Evolutionary conservation across 2,797 vertebrate genomes (phyloP), one percentile per base, ranked within the genome.

Genomic region (Cryptoprocta ferox): DNA sequence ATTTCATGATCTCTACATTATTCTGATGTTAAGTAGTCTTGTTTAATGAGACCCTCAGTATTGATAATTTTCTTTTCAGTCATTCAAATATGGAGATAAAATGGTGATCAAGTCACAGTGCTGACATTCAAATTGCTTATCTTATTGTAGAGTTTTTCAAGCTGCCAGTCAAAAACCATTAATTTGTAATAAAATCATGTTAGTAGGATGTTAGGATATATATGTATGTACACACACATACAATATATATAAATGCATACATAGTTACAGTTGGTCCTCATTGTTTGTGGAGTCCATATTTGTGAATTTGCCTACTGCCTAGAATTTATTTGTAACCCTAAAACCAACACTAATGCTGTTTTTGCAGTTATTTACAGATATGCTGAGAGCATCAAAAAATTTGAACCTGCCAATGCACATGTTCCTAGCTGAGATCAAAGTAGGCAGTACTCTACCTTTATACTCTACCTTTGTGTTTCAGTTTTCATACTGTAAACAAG

Each of bases 1-100:
- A 85, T 84, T 90, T 95, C 65, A 66, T 37, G 48, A 92, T 90
- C 53, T 95, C 50, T 53, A 28, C 32, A 65, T 93, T 50, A 65
- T 90, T 88, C 37, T 91, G 39, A 73, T 82, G 15, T 48, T 63
- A 53, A 79, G 2, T 85, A 73, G 13, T 75, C 53, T 88, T 91
- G 2, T 94, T 88, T 73, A 87, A 88, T 88, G 28, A 89, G 66
- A 78, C 35, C 65, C 28, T 91, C 5, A 39, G 11, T 53, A 37
- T 39, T 76, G 32, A 42, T 73, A 10, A 15, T 35, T 71, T 81
- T 85, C 66, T 78, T 68, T 35, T 56, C n/a, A 87, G 68, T 95
- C 83, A 93, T 75, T 87, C 26, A 92, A 19, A 39, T 42, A 68
- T 37, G 35, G 35, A 83, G 59, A 70, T 83, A 42, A 48, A 94